Conservation (phyloP, 1,140 invertebrate species). For the Hormaphis cornu region DNA sequence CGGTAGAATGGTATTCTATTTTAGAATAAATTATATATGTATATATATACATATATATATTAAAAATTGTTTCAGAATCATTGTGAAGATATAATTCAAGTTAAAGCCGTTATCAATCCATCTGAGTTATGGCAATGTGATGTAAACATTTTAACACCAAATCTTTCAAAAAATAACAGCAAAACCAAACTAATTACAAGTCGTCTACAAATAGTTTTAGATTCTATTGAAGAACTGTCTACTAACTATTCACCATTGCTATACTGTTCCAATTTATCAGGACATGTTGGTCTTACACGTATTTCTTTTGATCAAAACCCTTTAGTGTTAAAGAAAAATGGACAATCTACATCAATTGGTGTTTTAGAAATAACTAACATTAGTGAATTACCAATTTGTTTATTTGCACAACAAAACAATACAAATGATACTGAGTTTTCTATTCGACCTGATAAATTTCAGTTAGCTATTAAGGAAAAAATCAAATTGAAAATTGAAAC, state of each 20-base stretch:
- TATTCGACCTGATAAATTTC: conserved; percentile 5
- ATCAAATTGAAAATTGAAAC: not conserved
- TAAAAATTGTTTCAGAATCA: not conserved
- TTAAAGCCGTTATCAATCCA: conserved; percentile 3
- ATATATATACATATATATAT: too few relatives aligned
- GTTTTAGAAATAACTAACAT: conserved; percentile 8
- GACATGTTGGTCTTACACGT: not conserved
- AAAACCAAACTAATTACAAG: not conserved
- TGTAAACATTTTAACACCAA: not conserved
- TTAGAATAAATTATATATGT: too few relatives aligned
- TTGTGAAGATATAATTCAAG: not conserved
- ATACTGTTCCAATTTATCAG: conserved; percentile 3
- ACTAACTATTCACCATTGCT: conserved; percentile 18
- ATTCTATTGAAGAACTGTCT: conserved; percentile 6
- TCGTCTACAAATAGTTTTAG: conserved; percentile 5
- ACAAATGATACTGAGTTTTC: not conserved
- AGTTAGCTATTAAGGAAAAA: conserved; percentile 3
- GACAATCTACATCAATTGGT: not conserved
- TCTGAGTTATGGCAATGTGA: conserved; percentile 17
- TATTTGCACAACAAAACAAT: not conserved
- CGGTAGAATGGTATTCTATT: too few relatives aligned
- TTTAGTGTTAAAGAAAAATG: conserved; percentile 8
- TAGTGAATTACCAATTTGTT: not conserved
- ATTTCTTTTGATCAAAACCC: conserved; percentile 26
- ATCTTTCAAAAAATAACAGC: not conserved